Percentiles rank a stretch among this genome's conserved stretches.
These are phyloP conservation scores for Megalops cyprinoides DNA, from an alignment of 2,797 vertebrate species.

Conservation along the genomic window DNA sequence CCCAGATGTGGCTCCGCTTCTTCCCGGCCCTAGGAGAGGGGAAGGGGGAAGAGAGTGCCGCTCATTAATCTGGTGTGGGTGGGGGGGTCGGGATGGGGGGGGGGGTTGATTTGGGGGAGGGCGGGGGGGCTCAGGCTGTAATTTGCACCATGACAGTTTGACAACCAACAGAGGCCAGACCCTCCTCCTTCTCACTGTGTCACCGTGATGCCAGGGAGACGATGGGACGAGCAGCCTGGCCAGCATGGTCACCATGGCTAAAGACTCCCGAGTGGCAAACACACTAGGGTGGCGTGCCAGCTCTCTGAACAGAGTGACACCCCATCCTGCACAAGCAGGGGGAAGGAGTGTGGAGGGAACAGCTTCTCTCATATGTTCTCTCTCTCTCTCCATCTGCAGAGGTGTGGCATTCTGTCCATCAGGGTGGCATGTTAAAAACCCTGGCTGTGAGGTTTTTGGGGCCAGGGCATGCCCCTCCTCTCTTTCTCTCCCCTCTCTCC, in stretches of 20 bases:
- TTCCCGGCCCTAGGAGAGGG: neutral
- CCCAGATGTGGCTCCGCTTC: neutral
- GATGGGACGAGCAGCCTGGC: no score
- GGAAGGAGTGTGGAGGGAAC: neutral
- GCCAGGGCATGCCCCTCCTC: no score
- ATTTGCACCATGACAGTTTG: slow-evolving; percentile 6
- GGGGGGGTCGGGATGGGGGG: neutral
- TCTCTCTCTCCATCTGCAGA: neutral
- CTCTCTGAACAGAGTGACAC: neutral
- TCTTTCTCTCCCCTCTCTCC: neutral
- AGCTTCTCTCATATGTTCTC: neutral
- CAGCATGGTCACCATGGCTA: no score
- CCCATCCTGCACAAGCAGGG: neutral
- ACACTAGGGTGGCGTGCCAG: neutral
- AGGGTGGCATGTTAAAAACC: neutral
- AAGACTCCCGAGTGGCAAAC: neutral
- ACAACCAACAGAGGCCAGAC: slow-evolving; percentile 7
- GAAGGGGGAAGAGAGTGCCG: neutral
- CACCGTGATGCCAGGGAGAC: neutral
- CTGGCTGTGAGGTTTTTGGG: neutral
- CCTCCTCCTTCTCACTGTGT: neutral
- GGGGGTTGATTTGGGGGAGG: no score
- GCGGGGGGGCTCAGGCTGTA: neutral
- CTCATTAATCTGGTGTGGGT: neutral
- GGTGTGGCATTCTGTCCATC: neutral